phyloP scores from a whole-genome alignment of 2,113 vertebrate species.

The Alethe castanea region DNA sequence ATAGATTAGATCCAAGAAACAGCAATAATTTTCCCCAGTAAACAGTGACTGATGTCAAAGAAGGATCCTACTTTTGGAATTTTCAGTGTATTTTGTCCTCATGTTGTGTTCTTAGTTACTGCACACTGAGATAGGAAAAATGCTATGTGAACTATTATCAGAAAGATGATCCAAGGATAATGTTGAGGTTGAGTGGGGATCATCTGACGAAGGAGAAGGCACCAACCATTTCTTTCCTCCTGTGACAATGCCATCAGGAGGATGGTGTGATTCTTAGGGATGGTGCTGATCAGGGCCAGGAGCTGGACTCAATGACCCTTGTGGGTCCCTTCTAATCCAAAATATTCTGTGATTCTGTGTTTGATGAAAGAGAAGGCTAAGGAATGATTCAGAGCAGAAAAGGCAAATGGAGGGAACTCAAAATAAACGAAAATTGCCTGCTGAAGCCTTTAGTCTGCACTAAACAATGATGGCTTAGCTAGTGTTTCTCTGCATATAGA shows the following conservation, averaged over 20 bases:
- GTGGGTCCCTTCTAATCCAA: background rate
- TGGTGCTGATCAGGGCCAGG: background rate
- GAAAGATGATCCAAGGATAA: background rate
- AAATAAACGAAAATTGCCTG: background rate
- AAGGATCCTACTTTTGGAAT: background rate
- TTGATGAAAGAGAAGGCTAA: background rate
- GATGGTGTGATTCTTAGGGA: background rate
- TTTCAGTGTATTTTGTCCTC: background rate
- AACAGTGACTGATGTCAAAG: background rate
- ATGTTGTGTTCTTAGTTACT: background rate
- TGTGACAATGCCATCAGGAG: background rate
- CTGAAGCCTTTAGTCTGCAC: background rate
- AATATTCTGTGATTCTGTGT: background rate
- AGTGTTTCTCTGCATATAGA: background rate
- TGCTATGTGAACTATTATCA: background rate
- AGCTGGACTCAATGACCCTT: rapidly evolving
- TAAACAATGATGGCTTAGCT: background rate
- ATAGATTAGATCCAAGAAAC: background rate
- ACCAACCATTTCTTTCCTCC: background rate
- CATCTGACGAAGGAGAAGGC: background rate
- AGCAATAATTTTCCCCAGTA: background rate
- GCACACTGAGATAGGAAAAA: background rate
- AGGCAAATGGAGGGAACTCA: background rate
- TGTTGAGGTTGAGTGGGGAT: background rate
- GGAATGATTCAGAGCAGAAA: background rate